These are phyloP conservation scores for Pampusana beccarii DNA, from an alignment of 2,113 vertebrate genomes.

Conservation along the genomic window DNA sequence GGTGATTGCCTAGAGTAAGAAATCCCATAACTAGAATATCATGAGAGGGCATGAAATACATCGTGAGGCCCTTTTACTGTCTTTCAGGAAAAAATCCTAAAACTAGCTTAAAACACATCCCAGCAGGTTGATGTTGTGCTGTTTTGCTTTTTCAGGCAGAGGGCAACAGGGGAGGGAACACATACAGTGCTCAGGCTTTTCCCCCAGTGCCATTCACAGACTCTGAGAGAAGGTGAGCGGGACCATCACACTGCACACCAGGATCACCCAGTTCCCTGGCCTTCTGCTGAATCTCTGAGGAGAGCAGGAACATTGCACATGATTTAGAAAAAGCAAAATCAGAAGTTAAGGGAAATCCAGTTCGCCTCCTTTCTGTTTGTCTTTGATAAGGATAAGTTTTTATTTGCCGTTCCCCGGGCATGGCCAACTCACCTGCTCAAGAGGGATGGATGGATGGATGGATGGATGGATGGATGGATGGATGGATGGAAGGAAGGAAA, in stretches of 20 bases:
- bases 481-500: neutral
- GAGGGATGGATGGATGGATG: neutral
- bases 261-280: neutral
- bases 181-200: neutral
- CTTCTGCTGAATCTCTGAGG: neutral
- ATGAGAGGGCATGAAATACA: neutral
- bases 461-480: neutral
- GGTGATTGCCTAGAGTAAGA: neutral
- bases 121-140: neutral
- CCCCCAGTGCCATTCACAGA: neutral
- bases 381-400: neutral
- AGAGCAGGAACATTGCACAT: neutral
- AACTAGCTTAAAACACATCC: neutral
- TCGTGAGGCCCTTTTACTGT: neutral
- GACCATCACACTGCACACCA: neutral
- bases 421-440: neutral
- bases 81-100: neutral
- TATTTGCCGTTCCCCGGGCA: neutral
- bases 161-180: neutral
- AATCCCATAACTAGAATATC: neutral
- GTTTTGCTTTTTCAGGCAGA: neutral
- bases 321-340: neutral
- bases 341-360: neutral
- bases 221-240: neutral
- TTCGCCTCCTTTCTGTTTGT: neutral